Evolutionary conservation across 2,113 vertebrate genomes (phyloP).

Genomic region (Tychaedon coryphoeus): DNA sequence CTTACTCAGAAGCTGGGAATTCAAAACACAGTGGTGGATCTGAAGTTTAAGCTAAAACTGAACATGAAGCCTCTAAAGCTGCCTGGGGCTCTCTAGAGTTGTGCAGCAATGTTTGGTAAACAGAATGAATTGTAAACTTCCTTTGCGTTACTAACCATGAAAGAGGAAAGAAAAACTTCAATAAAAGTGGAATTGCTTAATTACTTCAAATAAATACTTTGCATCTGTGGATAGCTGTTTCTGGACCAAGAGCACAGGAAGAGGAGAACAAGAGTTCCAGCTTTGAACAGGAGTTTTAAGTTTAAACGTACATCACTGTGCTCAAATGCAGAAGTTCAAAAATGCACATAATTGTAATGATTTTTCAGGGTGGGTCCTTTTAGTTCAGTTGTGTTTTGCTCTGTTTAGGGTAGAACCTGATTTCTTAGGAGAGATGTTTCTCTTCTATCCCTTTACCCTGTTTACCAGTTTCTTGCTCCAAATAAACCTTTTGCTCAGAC

Average conservation of each 20-base stretch:
- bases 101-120: not conserved
- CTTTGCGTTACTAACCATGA: not conserved
- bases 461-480: not conserved
- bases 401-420: not conserved
- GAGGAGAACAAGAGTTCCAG: not conserved
- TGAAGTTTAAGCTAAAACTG: not conserved
- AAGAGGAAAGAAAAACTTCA: not conserved
- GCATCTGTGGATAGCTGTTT: not conserved
- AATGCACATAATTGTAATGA: not conserved
- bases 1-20: not conserved
- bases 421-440: not conserved
- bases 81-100: not conserved
- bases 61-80: not conserved
- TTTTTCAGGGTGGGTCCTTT: not conserved
- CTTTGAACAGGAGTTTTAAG: not conserved
- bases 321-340: not conserved
- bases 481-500: not conserved
- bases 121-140: not conserved
- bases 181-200: not conserved
- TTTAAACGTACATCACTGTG: not conserved
- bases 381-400: not conserved
- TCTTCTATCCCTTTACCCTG: not conserved
- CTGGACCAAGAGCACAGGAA: not conserved
- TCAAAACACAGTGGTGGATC: rapidly evolving
- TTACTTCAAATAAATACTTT: not conserved